Conservation (phyloP, 2,797 vertebrate species). For the Notamacropus eugenii region DNA sequence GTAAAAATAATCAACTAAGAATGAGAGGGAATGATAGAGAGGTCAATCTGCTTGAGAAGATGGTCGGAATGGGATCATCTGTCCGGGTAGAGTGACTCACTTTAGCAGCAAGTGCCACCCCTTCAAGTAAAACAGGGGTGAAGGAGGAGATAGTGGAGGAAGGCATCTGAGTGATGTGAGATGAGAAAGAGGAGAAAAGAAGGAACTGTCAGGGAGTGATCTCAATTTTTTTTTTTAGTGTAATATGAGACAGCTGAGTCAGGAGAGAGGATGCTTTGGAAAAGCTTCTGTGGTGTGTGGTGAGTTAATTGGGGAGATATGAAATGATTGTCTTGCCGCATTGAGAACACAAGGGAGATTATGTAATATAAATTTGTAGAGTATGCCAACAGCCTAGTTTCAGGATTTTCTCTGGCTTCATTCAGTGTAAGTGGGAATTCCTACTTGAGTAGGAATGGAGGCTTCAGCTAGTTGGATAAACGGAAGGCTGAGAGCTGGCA, state of each 20-base stretch:
- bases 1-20: not conserved
- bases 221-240: not conserved
- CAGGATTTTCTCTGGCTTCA: not conserved
- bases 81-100: not conserved
- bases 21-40: not conserved
- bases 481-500: not conserved
- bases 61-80: not conserved
- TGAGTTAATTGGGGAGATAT: not conserved
- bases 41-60: not conserved
- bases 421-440: not conserved
- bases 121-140: not conserved
- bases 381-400: not conserved
- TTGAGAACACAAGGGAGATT: not conserved
- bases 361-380: not conserved
- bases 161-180: not conserved
- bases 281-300: not conserved
- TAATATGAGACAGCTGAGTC: not conserved
- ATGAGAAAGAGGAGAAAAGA: not conserved
- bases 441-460: not conserved
- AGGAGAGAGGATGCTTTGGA: not conserved
- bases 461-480: not conserved
- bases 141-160: not conserved
- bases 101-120: not conserved
- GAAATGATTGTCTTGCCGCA: not conserved
- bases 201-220: not conserved